Evolutionary conservation across 2,888 invertebrate species (phyloP).

Genomic region (Trachelus tabidus): DNA sequence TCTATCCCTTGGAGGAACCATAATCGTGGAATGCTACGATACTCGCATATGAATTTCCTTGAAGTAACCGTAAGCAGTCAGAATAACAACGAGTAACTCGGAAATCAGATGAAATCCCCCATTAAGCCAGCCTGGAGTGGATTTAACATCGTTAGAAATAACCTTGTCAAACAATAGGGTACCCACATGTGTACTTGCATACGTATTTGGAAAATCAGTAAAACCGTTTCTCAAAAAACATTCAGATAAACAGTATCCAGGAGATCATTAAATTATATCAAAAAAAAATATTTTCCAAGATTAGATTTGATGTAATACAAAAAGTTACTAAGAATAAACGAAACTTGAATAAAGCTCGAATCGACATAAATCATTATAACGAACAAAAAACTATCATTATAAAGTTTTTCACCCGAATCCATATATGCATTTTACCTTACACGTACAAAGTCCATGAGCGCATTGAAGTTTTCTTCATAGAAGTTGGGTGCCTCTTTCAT

Average conservation of each 20-base stretch:
- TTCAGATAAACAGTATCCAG: no score
- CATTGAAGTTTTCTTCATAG: background rate
- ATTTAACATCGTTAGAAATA: background rate
- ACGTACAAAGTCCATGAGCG: background rate
- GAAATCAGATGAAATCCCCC: background rate
- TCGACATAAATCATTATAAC: background rate
- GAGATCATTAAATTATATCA: no score
- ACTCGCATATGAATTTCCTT: background rate
- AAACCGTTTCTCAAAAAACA: background rate
- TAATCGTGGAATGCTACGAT: background rate
- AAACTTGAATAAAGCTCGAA: background rate
- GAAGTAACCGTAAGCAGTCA: background rate
- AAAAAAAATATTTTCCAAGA: no score
- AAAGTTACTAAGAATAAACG: background rate
- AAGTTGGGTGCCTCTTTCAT: background rate
- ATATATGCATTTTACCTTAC: background rate
- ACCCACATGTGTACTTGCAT: background rate
- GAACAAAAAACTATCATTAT: background rate
- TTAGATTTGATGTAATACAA: no score
- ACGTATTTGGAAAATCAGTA: background rate
- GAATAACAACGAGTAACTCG: background rate
- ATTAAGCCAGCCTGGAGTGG: background rate
- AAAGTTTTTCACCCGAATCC: background rate
- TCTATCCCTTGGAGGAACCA: background rate
- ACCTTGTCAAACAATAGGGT: background rate